Evolutionary conservation across 2,888 invertebrate genomes (phyloP), one percentile per base, ranked within the genome.

Genomic region (Nomada fucata): DNA sequence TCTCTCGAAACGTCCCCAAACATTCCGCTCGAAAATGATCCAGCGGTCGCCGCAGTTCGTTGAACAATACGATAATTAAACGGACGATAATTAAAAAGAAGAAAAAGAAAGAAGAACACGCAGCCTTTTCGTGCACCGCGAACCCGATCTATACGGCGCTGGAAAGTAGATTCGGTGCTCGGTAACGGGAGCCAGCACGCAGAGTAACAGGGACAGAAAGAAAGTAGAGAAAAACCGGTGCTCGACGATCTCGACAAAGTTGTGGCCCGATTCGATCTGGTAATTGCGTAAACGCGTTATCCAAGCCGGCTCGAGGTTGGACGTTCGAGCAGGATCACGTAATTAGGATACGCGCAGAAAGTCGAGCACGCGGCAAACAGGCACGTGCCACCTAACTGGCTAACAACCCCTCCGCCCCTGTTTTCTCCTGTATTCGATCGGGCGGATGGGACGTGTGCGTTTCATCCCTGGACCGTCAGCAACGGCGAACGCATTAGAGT

Each of bases 361-460:
- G 76, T 77, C 77, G 68, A 69, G 65, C 69, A 47, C 50, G 57
- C 44, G 29, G 20, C 26, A 64, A 72, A 57, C 61, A 83, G 85
- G 83, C 87, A 87, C 86, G 86, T 87, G 87, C 87, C 86, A 36
- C 47, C 23, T 57, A 78, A 47, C 52, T 52, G 15, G 15, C 15
- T 47, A 47, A 47, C 11, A 47, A 47, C 29, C 69, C 57, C 29
- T 65, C 79, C 70, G 47, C 65, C 70, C 55, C 60, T 47, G 67
- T 70, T 63, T 47, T 69, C 72, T 61, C 70, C 59, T 50, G 29
- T 65, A 59, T 74, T 61, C 64, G 55, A 55, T 36, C 11, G 15
- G 15, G 13, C 20, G 50, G 29, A 52, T 7, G 18, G 26, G 26
- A 5, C 13, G 53, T n/a, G 11, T 15, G 15, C 15, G 26, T 57